phyloP scores from a whole-genome alignment of 2,888 invertebrate genomes.

The Leptura quadrifasciata region DNA sequence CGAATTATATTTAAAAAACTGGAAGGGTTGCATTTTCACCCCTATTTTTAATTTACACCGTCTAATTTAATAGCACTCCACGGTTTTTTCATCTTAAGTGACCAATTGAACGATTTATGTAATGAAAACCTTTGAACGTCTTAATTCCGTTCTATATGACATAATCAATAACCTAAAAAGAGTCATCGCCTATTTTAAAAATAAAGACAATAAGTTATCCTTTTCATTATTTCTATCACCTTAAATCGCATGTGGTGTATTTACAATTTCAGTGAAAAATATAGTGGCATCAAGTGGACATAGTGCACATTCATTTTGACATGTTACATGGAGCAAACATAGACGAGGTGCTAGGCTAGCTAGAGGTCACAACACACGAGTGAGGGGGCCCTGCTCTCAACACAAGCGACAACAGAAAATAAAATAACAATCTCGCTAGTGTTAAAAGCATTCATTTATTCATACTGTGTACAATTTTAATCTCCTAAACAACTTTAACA shows the following conservation, averaged over 20 bases:
- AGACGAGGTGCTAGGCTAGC: constrained; percentile 67
- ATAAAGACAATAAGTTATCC: no score
- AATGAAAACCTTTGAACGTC: no score
- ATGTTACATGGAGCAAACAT: constrained; percentile 69
- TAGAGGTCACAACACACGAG: constrained; percentile 70
- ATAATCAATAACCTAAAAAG: no score
- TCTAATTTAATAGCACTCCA: no score
- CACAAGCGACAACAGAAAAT: constrained; percentile 54
- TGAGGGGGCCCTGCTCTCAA: constrained; percentile 63
- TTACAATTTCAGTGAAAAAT: constrained; percentile 60
- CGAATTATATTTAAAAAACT: no score
- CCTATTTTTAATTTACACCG: no score
- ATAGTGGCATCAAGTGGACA: constrained; percentile 64
- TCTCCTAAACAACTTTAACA: constrained; percentile 52
- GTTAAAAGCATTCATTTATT: constrained; percentile 59
- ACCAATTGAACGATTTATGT: no score
- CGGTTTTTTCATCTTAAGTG: no score
- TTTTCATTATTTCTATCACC: constrained; percentile 27
- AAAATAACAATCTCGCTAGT: constrained; percentile 39
- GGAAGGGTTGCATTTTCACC: no score
- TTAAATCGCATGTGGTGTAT: constrained; percentile 65
- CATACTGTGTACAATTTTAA: constrained; percentile 54
- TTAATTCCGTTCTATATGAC: no score
- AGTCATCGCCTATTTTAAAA: no score
- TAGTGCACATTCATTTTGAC: constrained; percentile 67